Evolutionary conservation across 2,888 invertebrate species (phyloP).

Genomic region (Chaetoderma sp.): DNA sequence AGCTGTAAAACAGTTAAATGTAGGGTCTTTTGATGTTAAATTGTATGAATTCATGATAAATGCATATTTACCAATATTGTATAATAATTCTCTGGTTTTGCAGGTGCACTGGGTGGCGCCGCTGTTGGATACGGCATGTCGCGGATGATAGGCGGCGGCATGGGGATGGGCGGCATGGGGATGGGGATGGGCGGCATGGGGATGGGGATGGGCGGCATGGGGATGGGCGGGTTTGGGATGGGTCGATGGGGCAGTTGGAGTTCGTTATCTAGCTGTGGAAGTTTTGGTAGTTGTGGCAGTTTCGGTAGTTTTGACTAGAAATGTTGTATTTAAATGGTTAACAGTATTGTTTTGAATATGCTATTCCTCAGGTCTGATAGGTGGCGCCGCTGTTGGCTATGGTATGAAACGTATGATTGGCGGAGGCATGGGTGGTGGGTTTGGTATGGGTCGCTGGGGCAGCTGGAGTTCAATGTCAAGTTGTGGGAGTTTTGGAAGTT

Average conservation of each 20-base stretch:
- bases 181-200: background rate
- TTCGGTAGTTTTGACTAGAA: conserved; percentile 55
- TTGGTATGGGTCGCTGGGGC: conserved; percentile 52
- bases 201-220: background rate
- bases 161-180: too few relatives aligned
- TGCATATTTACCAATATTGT: too few relatives aligned
- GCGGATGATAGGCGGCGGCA: background rate
- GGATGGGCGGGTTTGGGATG: conserved; percentile 46
- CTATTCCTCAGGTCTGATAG: conserved; percentile 47
- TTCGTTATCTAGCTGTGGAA: conserved; percentile 55
- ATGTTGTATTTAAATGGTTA: background rate
- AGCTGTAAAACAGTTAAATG: too few relatives aligned
- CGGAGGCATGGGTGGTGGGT: conserved; percentile 43
- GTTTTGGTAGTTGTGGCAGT: conserved; percentile 55
- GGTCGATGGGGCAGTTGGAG: conserved; percentile 60
- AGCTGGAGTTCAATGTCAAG: conserved; percentile 60
- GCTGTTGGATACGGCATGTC: background rate
- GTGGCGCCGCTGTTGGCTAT: conserved; percentile 56
- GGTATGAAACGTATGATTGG: conserved; percentile 55
- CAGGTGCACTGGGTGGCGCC: too few relatives aligned
- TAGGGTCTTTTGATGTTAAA: too few relatives aligned
- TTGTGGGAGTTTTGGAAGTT: conserved; percentile 54
- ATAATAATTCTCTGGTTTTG: too few relatives aligned
- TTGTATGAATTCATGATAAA: too few relatives aligned
- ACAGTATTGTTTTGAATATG: background rate